Base-by-base conservation (phyloP, 2,888 invertebrate genomes). In the Zaprionus obscuricornis region DNA sequence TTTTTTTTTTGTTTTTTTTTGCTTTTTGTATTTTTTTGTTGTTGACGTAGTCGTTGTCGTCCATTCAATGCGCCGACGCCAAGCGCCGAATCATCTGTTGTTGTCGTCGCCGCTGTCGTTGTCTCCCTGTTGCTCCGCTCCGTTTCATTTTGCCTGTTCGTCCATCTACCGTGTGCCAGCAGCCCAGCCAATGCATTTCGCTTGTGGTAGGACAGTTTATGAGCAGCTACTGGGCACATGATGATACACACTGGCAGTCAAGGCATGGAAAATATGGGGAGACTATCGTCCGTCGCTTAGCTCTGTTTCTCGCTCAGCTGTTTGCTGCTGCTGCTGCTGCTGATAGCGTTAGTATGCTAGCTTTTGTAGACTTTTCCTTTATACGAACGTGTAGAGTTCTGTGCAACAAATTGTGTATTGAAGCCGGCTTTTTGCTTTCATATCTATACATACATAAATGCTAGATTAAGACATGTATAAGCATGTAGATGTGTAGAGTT, bases 121-220 rank as follows among this genome's bases (percentile, higher is more conserved):
- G 78, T 63, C 55, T 50, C 50, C 51, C 56, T 56, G 24, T 11
- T 42, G 50, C 55, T n/a, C n/a, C 56, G 11, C 31, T 45, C 39
- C 59, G 42, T 24, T n/a, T n/a, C n/a, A n/a, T n/a, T n/a, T 34
- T 29, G 58, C 36, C 34, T 47, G 54, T 46, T 3, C 27, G 16
- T 17, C 26, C 18, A n/a, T n/a, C 36, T 2, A n/a, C 24, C 8
- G 20, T 17, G n/a, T 31, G 14, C 13, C 18, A 27, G 33, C 62
- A 73, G 55, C 72, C 64, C 81, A 67, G 66, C 81, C 72, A 81
- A 69, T 83, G 82, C 84, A 83, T 84, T 83, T 71, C 17, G 64
- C 72, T 87, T 86, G 86, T 72, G 86, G 86, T 87, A 86, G 86
- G 86, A 87, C 86, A 70, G 57, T 65, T 60, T 57, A 51, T 51